These are phyloP conservation scores for Exephanes ischioxanthus DNA, from an alignment of 2,888 invertebrate species.

Conservation along the genomic window DNA sequence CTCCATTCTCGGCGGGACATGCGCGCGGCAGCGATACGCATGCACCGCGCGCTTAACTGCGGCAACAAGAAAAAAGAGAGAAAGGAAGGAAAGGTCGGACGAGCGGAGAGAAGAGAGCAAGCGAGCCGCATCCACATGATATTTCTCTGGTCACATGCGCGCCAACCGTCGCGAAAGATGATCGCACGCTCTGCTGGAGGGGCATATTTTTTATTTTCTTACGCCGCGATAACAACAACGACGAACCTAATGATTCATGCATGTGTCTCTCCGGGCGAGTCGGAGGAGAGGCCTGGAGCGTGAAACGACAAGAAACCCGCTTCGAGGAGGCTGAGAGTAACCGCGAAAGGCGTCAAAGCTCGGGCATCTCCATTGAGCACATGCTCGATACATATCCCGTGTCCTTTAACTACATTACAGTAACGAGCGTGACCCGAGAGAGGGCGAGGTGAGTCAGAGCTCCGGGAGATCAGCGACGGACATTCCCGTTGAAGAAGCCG, in stretches of 20 bases:
- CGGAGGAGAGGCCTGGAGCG: neutral
- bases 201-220: neutral
- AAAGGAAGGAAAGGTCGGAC: neutral
- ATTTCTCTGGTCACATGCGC: slow-evolving; percentile 21
- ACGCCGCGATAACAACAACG: neutral
- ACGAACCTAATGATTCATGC: neutral
- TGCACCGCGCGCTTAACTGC: neutral
- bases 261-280: neutral
- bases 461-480: slow-evolving; percentile 6
- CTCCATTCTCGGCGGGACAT: neutral
- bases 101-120: neutral
- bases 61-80: neutral
- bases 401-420: neutral
- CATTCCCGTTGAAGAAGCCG: neutral
- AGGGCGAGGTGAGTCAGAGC: neutral
- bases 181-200: slow-evolving; percentile 7
- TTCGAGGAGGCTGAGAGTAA: neutral
- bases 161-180: slow-evolving; percentile 51
- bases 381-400: neutral
- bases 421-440: neutral
- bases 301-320: neutral
- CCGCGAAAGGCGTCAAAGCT: neutral
- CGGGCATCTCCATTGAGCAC: neutral
- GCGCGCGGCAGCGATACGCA: neutral
- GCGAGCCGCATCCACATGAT: neutral